Base-by-base conservation (phyloP, 2,113 vertebrate genomes). In the Corythornis vintsioides region DNA sequence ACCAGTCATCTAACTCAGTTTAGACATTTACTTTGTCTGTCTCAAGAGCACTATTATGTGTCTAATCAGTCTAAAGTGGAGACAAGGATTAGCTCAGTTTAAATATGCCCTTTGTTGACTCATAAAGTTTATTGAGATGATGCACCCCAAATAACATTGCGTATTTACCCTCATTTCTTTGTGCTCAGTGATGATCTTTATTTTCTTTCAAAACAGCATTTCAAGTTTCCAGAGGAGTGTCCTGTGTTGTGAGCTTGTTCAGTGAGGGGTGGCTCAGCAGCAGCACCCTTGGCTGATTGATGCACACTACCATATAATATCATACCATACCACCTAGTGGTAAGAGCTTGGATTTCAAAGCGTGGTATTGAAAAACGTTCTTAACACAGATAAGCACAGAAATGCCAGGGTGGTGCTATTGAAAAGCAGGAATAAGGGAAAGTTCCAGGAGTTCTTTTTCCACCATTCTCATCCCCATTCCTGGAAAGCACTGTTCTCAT, bases 341-440 rank as follows among this genome's bases (percentile, higher is more conserved):
- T 66, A 47, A 57, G 35, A 77, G 24, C n/a, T 35, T 50, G 33
- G 22, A 26, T 55, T 28, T 66, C 45, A 53, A 83, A 69, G 10
- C 40, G 24, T 3, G n/a, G 29, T 48, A n/a, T 40, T 28, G 45
- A 56, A 63, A 63, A 74, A 20, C 33, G 24, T 4, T 40, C 3
- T 0, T 47, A 47, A 12, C 9, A 15, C 5, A 35, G 45, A 2
- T 4, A 1, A 26, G 55, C 28, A 38, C 38, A 63, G 82, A 87
- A 84, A 50, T 24, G 40, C n/a, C 40, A 48, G 16, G 21, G 10
- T 1, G 0, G 15, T 0, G 0, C 43, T 86, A 56, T 1, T 52
- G 52, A 70, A 88, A 92, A 78, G 52, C 38, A 89, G 42, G 66
- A 85, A 26, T 60, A 83, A 67, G 9, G 20, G 14, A n/a, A 52